Percentiles rank a stretch among this genome's conserved stretches.
Evolutionary conservation across 2,888 invertebrate species (phyloP).

Genomic region (Sclerodermus sp.): DNA sequence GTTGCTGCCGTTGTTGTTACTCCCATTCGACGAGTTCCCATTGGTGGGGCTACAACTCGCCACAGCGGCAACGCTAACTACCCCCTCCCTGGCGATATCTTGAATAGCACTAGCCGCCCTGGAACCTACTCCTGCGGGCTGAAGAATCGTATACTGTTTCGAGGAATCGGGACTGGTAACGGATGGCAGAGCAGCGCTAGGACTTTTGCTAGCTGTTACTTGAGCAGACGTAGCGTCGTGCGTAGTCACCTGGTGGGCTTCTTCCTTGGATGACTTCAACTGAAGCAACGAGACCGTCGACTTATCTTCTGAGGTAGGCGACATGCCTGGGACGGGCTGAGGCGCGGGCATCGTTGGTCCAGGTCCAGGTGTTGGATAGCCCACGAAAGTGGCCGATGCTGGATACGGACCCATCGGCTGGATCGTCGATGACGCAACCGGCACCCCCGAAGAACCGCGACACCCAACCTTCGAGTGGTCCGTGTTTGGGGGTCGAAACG

Average conservation of each 20-base stretch:
- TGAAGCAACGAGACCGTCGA: slow-evolving; percentile 56
- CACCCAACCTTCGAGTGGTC: slow-evolving; percentile 65
- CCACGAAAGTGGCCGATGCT: slow-evolving; percentile 76
- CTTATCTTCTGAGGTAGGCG: slow-evolving; percentile 53
- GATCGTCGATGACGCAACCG: slow-evolving; percentile 41
- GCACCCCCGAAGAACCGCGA: slow-evolving; percentile 42
- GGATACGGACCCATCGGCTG: slow-evolving; percentile 64
- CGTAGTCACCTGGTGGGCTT: slow-evolving; percentile 34
- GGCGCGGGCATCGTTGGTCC: slow-evolving; percentile 49
- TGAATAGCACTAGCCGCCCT: slow-evolving; percentile 81
- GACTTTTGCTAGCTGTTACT: slow-evolving; percentile 35
- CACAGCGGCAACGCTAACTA: slow-evolving; percentile 65
- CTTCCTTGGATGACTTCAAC: slow-evolving; percentile 58
- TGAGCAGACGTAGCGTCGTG: slow-evolving; percentile 35
- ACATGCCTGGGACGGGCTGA: slow-evolving; percentile 42
- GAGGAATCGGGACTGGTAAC: slow-evolving; percentile 62
- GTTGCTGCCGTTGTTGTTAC: slow-evolving; percentile 41
- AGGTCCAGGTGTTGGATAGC: slow-evolving; percentile 63
- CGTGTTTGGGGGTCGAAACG: slow-evolving; percentile 74
- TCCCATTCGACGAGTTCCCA: slow-evolving; percentile 52
- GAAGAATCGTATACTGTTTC: slow-evolving; percentile 85
- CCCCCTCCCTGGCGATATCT: slow-evolving; percentile 72
- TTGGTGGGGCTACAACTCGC: slow-evolving; percentile 47
- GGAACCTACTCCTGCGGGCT: slow-evolving; percentile 80
- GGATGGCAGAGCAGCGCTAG: slow-evolving; percentile 42